phyloP scores from a whole-genome alignment of 1,140 invertebrate genomes.

The Colletes latitarsis region DNA sequence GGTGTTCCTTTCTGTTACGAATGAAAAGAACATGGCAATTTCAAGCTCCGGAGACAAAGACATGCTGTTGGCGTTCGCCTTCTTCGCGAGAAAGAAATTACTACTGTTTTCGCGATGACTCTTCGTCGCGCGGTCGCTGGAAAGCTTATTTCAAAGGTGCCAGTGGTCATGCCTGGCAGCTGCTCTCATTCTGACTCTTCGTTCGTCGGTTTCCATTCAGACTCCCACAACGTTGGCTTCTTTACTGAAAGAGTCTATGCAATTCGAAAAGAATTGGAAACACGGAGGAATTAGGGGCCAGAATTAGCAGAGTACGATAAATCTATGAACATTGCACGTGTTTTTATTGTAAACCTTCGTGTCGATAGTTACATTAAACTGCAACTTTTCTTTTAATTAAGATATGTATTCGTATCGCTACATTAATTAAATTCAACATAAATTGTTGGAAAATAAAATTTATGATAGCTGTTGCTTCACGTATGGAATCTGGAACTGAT shows the following conservation, averaged over 20 bases:
- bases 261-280: not conserved
- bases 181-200: not conserved
- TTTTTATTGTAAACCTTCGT: too few relatives aligned
- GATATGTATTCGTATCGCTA: too few relatives aligned
- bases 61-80: not conserved
- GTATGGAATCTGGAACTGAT: too few relatives aligned
- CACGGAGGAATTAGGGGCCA: too few relatives aligned
- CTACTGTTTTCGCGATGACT: not conserved
- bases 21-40: constrained; percentile 12
- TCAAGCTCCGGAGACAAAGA: not conserved
- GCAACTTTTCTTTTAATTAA: too few relatives aligned
- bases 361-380: too few relatives aligned
- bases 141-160: constrained; percentile 29
- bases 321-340: too few relatives aligned
- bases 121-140: not conserved
- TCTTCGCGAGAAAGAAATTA: not conserved
- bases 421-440: too few relatives aligned
- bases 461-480: too few relatives aligned
- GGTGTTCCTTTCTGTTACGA: not conserved
- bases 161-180: not conserved
- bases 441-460: too few relatives aligned
- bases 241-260: not conserved
- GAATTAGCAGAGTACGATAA: too few relatives aligned
- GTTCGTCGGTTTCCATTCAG: constrained; percentile 9
- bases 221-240: not conserved